Evolutionary conservation across 2,797 vertebrate species (phyloP).

Genomic region (Oophaga sylvatica): DNA sequence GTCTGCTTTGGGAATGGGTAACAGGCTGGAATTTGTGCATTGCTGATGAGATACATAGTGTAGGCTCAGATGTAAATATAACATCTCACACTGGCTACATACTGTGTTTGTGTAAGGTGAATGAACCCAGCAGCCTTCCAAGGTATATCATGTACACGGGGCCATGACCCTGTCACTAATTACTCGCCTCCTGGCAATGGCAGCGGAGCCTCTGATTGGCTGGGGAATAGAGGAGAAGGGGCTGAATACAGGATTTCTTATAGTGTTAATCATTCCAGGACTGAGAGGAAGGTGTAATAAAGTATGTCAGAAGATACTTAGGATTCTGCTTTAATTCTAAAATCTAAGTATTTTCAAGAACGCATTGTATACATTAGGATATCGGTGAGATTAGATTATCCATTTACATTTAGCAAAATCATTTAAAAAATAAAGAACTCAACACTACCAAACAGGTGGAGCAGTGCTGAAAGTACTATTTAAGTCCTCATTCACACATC

Average conservation of each 20-base stretch:
- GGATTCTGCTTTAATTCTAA: background rate
- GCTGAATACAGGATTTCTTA: conserved; percentile 6
- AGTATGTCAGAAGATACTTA: background rate
- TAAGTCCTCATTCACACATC: too few relatives aligned
- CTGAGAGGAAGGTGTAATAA: background rate
- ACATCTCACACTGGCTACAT: background rate
- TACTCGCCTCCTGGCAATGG: conserved; percentile 43
- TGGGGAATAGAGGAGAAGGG: conserved; percentile 22
- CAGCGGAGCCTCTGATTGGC: conserved; percentile 29
- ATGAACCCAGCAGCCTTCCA: conserved; percentile 32
- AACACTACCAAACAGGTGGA: too few relatives aligned
- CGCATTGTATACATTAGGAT: too few relatives aligned
- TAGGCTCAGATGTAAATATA: conserved; percentile 20
- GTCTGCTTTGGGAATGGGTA: background rate
- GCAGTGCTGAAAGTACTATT: too few relatives aligned
- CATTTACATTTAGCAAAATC: too few relatives aligned
- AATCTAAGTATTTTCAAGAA: too few relatives aligned
- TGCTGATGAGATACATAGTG: background rate
- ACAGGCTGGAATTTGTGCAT: conserved; percentile 14
- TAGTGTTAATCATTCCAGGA: conserved; percentile 5
- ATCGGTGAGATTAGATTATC: too few relatives aligned
- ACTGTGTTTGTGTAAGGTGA: background rate
- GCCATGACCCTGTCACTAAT: conserved; percentile 55
- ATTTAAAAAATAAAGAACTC: too few relatives aligned
- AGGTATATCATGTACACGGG: conserved; percentile 10